Evolutionary conservation across 2,113 vertebrate genomes (phyloP).

Genomic region (Sarotherodon lohbergeri): DNA sequence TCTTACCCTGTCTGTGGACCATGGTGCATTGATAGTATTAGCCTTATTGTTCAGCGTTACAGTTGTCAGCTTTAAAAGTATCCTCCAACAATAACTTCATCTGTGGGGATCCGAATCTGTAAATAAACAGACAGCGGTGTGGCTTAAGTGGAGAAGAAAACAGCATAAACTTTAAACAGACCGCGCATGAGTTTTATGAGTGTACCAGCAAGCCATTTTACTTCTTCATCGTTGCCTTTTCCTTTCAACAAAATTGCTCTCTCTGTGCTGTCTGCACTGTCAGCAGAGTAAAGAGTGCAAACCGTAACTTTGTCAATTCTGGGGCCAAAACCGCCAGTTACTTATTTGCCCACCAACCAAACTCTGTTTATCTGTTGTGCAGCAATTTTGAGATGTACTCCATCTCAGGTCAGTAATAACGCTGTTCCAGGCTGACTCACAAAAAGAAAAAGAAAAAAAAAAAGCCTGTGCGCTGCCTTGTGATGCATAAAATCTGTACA

Average conservation of each 20-base stretch:
- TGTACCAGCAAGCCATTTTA: background rate
- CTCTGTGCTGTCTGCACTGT: background rate
- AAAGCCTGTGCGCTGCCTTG: background rate
- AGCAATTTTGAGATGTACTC: background rate
- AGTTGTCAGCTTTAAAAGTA: background rate
- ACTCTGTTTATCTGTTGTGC: background rate
- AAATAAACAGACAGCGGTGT: background rate
- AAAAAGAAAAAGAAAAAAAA: background rate
- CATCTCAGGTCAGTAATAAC: background rate
- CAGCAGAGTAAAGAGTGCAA: background rate
- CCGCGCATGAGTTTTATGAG: background rate
- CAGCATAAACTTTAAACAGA: background rate
- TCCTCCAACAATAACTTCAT: background rate
- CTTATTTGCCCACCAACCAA: background rate
- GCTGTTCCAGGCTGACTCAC: background rate
- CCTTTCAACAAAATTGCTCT: background rate
- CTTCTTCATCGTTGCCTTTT: background rate
- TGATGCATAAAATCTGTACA: conserved; percentile 10
- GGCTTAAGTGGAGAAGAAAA: background rate
- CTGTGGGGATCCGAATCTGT: background rate
- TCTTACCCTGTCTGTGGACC: background rate
- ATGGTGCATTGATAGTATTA: background rate
- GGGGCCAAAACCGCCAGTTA: background rate
- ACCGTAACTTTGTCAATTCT: background rate
- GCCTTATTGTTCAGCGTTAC: background rate